Conservation (phyloP, 2,113 vertebrate genomes). For the Phalacrocorax carbo region DNA sequence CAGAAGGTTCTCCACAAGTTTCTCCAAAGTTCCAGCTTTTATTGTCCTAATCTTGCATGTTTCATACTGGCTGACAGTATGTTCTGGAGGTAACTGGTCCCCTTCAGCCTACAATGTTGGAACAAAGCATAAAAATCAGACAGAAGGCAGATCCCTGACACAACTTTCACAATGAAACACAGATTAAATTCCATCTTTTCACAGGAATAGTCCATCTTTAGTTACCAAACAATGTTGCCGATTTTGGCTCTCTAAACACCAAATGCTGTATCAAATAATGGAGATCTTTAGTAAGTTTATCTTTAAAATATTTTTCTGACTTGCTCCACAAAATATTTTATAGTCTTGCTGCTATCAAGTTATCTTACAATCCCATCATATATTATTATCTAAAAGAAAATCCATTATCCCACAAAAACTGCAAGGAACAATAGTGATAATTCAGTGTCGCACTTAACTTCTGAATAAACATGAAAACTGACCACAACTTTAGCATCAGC, state of each 20-base stretch:
- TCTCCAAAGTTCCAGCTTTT: conserved; percentile 90
- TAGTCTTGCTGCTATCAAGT: background rate
- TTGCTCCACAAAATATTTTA: background rate
- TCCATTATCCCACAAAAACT: background rate
- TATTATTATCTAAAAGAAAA: background rate
- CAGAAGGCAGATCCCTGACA: background rate
- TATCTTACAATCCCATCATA: background rate
- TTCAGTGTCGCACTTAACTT: background rate
- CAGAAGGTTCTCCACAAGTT: conserved; percentile 92
- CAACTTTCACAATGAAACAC: background rate
- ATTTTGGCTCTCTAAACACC: background rate
- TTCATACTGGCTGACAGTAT: conserved; percentile 91
- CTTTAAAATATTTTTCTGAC: background rate
- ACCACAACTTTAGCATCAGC: background rate
- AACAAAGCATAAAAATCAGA: background rate
- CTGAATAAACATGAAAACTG: background rate
- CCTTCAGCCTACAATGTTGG: conserved; percentile 78
- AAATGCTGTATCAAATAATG: background rate
- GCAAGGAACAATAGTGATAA: background rate
- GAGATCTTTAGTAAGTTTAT: background rate
- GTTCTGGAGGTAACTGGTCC: conserved; percentile 88
- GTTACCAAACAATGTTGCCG: background rate
- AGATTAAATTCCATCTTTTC: background rate
- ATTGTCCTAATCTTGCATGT: conserved; percentile 95
- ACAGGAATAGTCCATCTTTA: background rate